These are phyloP conservation scores for Avahi laniger DNA, from an alignment of 2,797 vertebrate species.

Conservation along the genomic window DNA sequence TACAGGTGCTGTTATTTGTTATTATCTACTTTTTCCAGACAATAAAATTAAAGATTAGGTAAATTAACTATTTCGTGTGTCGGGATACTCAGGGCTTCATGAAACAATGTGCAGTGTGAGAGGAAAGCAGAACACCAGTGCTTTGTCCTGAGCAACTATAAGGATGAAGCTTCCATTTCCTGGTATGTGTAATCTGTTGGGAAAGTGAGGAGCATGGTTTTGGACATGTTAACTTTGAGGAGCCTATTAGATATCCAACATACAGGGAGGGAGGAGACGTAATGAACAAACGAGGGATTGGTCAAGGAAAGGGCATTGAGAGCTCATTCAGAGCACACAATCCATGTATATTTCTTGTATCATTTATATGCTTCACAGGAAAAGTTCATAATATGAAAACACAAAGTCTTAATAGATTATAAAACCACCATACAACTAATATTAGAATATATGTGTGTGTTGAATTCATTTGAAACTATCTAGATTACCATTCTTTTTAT, in stretches of 20 bases:
- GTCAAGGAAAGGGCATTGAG: background rate
- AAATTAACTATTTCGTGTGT: background rate
- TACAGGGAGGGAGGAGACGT: background rate
- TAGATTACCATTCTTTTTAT: conserved; percentile 52
- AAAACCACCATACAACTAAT: conserved; percentile 10
- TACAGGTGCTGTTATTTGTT: background rate
- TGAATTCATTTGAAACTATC: conserved; percentile 63
- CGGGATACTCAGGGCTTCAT: background rate
- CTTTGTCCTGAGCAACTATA: background rate
- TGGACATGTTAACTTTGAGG: background rate
- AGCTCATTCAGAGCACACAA: background rate
- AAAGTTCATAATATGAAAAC: background rate
- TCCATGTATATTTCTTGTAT: background rate
- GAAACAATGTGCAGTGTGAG: background rate
- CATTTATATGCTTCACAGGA: background rate
- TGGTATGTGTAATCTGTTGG: background rate
- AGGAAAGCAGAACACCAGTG: background rate
- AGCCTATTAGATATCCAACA: background rate
- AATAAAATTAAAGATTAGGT: background rate
- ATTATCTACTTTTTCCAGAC: background rate
- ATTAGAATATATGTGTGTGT: conserved; percentile 43
- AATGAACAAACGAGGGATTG: background rate
- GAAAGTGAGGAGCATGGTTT: background rate
- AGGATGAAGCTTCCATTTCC: background rate
- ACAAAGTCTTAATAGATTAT: background rate